phyloP scores from a whole-genome alignment of 1,140 invertebrate genomes.

The Pachypeltis micranthus region DNA sequence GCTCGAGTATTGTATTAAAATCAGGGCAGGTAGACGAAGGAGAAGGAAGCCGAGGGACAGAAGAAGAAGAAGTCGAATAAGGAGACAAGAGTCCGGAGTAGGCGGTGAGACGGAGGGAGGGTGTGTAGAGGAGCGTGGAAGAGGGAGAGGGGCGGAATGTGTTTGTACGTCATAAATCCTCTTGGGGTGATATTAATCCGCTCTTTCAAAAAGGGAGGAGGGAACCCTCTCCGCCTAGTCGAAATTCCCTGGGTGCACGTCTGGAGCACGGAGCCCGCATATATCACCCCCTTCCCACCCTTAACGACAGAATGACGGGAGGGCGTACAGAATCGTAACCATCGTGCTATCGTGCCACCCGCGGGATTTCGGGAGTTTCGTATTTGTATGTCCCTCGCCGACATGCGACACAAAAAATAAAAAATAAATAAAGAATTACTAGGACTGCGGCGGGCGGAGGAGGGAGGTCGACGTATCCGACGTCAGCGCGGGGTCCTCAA shows the following conservation, averaged over 20 bases:
- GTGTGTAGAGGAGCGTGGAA: slow-evolving; percentile 2
- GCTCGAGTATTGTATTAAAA: slow-evolving; percentile 5
- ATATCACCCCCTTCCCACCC: too few relatives aligned
- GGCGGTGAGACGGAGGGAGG: not conserved
- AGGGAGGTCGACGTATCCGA: too few relatives aligned
- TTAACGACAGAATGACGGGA: too few relatives aligned
- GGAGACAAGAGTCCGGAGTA: not conserved
- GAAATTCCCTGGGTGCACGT: not conserved
- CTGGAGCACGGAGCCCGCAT: not conserved
- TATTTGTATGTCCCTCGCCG: too few relatives aligned
- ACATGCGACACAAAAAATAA: too few relatives aligned
- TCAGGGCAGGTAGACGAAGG: slow-evolving; percentile 1
- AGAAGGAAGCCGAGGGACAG: not conserved
- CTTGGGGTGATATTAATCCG: slow-evolving; percentile 14
- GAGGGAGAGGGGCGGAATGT: not conserved
- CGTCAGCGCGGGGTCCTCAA: too few relatives aligned
- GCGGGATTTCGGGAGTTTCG: too few relatives aligned
- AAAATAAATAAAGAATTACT: too few relatives aligned
- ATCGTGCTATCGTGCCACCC: not conserved
- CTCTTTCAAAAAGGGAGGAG: slow-evolving; percentile 1
- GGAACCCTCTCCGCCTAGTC: too few relatives aligned
- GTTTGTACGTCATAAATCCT: slow-evolving; percentile 15
- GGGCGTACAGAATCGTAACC: too few relatives aligned
- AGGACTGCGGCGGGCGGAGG: too few relatives aligned
- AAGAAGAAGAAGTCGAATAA: not conserved